phyloP scores from a whole-genome alignment of 1,140 invertebrate species.

The Tetraneura akinire region DNA sequence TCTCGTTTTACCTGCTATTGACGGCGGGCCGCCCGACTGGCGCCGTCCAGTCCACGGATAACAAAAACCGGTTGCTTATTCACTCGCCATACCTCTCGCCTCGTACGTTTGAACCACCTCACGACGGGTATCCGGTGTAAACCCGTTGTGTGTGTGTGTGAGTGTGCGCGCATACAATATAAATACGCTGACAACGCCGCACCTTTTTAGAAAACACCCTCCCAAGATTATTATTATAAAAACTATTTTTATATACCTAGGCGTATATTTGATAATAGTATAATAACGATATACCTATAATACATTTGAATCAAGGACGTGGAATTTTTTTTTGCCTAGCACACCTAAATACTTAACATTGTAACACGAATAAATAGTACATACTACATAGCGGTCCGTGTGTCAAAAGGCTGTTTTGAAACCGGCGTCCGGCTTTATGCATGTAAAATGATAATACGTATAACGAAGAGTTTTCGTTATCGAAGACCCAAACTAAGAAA shows the following conservation, averaged over 20 bases:
- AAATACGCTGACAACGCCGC: conserved; percentile 8
- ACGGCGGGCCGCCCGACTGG: conserved; percentile 26
- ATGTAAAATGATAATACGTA: too few relatives aligned
- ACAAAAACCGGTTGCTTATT: conserved; percentile 43
- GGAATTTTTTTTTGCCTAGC: conserved; percentile 3
- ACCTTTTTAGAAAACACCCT: conserved; percentile 51
- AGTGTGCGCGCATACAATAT: too few relatives aligned
- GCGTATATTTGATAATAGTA: too few relatives aligned
- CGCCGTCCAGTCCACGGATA: conserved; percentile 50
- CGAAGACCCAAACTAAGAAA: neutral
- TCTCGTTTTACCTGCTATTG: conserved; percentile 45
- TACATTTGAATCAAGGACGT: conserved; percentile 16
- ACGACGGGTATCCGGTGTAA: conserved; percentile 38
- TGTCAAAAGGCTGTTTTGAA: neutral
- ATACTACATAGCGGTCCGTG: neutral
- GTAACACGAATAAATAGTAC: neutral
- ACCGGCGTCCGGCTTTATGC: too few relatives aligned
- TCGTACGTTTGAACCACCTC: neutral
- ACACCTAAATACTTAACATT: neutral
- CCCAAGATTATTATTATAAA: conserved; percentile 15
- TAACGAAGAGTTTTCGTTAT: too few relatives aligned
- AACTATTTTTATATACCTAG: neutral
- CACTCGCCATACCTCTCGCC: neutral
- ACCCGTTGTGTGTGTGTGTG: conserved; percentile 31
- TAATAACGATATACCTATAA: conserved; percentile 10